Base-by-base conservation (phyloP, 2,797 vertebrate genomes). In the Enteromius viviparus region DNA sequence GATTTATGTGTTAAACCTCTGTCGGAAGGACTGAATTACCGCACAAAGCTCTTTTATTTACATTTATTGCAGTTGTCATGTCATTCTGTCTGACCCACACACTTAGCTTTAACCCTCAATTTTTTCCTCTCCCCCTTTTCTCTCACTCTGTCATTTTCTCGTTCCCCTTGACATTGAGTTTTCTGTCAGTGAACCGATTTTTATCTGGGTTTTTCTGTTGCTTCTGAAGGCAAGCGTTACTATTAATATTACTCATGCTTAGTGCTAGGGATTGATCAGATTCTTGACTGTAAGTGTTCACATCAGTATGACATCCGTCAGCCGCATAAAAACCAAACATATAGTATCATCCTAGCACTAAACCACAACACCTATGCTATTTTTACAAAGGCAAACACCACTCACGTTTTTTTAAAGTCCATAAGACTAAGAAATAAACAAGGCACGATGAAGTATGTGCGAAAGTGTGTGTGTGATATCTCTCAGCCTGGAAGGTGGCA, bases 11-110 rank as follows among this genome's bases (percentile, higher is more conserved):
- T 86, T 92, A 84, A 90, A 87, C 89, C 85, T 81, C 83, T 86
- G 85, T 88, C 89, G 87, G 81, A 77, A 81, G 81, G 85, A 92
- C 81, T 90, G 89, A 90, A 91, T 93, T 91, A 87, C 92, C 89
- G 89, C 87, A 86, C 89, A 81, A 87, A 85, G 84, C 85, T 92
- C 70, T 91, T 92, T 90, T 91, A 58, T 62, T 26, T 92, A 93
- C 91, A 88, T 90, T 88, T 85, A 83, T 81, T 23, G 1, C 84
- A 88, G 88, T 93, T 93, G 82, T 89, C 89, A 87, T 91, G 88
- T 90, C 91, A 91, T 89, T 87, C 76, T 80, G 69, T 88, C 83
- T 90, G 87, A 90, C 87, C 47, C 1, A 85, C 84, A 88, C 87
- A 87, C 76, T 86, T 80, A 84, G 81, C 75, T 85, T 76, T 55